These are phyloP conservation scores for Cynodonichthys magdalenae DNA, from an alignment of 2,797 vertebrate genomes.

Conservation along the genomic window DNA sequence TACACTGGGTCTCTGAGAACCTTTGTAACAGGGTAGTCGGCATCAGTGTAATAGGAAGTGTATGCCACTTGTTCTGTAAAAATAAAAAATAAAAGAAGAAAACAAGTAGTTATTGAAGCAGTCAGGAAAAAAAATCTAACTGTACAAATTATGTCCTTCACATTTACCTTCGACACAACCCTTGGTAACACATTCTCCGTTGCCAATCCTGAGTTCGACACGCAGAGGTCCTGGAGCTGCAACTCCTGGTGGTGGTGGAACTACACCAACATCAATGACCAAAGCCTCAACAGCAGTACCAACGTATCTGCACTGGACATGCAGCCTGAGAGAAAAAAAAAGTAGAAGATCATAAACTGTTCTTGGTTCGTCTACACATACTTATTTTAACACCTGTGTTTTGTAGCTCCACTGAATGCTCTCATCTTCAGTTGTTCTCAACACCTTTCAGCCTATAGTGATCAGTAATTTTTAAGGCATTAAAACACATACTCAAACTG, in stretches of 20 bases:
- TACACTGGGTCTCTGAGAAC: conserved; percentile 71
- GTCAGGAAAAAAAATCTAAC: not conserved
- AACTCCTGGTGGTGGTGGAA: conserved; percentile 46
- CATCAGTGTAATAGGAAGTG: conserved; percentile 51
- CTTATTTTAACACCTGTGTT: conserved; percentile 3
- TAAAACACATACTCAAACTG: conserved; percentile 64
- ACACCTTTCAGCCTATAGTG: not conserved
- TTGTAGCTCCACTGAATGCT: not conserved
- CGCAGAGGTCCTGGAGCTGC: conserved; percentile 61
- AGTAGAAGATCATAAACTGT: not conserved
- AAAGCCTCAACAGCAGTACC: conserved; percentile 42
- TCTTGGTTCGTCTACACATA: not conserved
- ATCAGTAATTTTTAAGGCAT: not conserved
- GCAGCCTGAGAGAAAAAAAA: conserved; percentile 48
- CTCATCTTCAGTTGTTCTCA: not conserved
- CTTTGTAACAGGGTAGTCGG: conserved; percentile 69
- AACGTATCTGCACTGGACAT: conserved; percentile 70
- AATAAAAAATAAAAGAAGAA: not conserved
- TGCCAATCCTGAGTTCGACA: conserved; percentile 71
- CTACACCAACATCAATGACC: conserved; percentile 40
- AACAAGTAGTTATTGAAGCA: conserved; percentile 12
- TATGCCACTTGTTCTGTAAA: conserved; percentile 57
- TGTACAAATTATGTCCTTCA: not conserved
- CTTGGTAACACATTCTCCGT: conserved; percentile 61
- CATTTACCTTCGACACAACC: conserved; percentile 65